Evolutionary conservation across 1,140 invertebrate species (phyloP).

Genomic region (Drosophila athabasca): DNA sequence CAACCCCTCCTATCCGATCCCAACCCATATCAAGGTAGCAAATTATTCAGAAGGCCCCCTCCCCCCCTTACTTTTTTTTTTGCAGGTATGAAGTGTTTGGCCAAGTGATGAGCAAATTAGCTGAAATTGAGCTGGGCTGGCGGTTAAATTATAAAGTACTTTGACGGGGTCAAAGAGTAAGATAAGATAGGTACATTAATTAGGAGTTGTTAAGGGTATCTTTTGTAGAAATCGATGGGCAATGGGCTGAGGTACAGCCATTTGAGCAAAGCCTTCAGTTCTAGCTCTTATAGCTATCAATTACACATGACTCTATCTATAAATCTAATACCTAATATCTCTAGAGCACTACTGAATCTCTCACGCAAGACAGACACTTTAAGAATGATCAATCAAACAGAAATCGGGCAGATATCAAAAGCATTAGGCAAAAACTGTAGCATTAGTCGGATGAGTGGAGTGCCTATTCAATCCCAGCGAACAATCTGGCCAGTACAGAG

Average conservation of each 20-base stretch:
- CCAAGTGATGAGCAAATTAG: conserved; percentile 80
- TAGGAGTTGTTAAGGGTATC: no score
- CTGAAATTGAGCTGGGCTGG: conserved; percentile 62
- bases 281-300: no score
- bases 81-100: conserved; percentile 52
- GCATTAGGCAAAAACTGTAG: conserved; percentile 22
- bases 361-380: conserved; percentile 18
- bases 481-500: conserved; percentile 25
- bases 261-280: no score
- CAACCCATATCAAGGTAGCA: conserved; percentile 47
- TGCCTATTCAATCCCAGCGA: conserved; percentile 18
- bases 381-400: conserved; percentile 12
- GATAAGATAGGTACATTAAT: no score
- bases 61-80: conserved; percentile 5
- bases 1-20: conserved; percentile 1
- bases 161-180: conserved; percentile 6
- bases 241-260: no score
- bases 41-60: conserved; percentile 33
- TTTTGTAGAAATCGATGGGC: no score
- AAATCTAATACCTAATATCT: not conserved
- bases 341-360: conserved; percentile 14
- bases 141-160: conserved; percentile 56
- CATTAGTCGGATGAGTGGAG: conserved; percentile 13
- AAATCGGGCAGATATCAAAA: conserved; percentile 7
- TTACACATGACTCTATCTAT: no score